Evolutionary conservation across 2,888 invertebrate genomes (phyloP).

Genomic region (Gryllus longicercus): DNA sequence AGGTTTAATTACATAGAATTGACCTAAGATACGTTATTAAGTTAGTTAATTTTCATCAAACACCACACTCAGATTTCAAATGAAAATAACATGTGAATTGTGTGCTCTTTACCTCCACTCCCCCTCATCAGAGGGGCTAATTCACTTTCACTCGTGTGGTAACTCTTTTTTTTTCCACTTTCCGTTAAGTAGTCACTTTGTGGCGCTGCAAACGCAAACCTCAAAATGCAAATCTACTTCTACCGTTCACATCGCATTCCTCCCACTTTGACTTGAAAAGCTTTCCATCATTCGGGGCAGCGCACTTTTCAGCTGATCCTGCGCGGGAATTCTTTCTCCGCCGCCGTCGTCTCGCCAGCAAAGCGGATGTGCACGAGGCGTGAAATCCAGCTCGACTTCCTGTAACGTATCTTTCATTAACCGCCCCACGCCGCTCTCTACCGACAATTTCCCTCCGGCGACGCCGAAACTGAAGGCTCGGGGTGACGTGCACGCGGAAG

Average conservation of each 20-base stretch:
- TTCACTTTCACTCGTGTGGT: no score
- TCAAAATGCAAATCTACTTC: background rate
- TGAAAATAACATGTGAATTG: no score
- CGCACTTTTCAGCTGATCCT: background rate
- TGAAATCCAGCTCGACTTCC: background rate
- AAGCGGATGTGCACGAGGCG: background rate
- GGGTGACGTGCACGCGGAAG: no score
- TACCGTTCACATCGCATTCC: background rate
- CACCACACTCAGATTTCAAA: no score
- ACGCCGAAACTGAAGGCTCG: background rate
- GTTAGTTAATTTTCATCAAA: no score
- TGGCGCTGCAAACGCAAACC: background rate
- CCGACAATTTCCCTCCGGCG: background rate
- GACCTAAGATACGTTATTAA: no score
- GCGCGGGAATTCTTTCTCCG: background rate
- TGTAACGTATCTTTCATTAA: background rate
- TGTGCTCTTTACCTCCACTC: no score
- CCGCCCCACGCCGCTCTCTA: background rate
- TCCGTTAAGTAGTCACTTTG: background rate
- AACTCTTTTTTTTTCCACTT: background rate
- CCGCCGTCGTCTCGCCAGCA: background rate
- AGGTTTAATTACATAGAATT: no score
- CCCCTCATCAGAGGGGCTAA: no score
- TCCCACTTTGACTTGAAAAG: conserved; percentile 12
- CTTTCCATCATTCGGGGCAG: background rate